phyloP scores from a whole-genome alignment of 2,888 invertebrate species.

The Pyrocoelia pectoralis region DNA sequence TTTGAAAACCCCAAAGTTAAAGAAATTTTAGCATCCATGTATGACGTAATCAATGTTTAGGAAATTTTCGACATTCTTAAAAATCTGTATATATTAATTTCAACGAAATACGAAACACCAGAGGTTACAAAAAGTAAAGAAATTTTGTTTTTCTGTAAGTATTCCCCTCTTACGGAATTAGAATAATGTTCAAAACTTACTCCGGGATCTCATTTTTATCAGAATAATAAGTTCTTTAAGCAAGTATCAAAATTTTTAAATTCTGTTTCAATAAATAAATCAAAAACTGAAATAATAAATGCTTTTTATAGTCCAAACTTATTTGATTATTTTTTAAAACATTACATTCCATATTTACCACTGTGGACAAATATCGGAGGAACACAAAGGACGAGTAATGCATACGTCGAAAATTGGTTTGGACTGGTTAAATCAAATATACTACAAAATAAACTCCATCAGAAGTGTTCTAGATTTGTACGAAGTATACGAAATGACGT shows the following conservation, averaged over 20 bases:
- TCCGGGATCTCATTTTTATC: no score
- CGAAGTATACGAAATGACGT: background rate
- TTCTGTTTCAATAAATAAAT: no score
- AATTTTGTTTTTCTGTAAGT: no score
- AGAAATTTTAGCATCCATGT: background rate
- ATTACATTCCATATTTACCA: conserved; percentile 6
- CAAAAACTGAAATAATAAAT: no score
- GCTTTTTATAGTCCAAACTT: background rate
- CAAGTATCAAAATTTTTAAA: no score
- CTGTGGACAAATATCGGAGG: background rate
- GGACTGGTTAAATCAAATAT: background rate
- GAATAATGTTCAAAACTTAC: no score
- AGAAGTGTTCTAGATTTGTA: conserved; percentile 1
- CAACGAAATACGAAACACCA: no score
- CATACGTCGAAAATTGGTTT: conserved; percentile 4
- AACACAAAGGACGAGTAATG: background rate
- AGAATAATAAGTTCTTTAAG: no score
- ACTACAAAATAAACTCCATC: background rate
- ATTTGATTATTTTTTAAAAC: background rate
- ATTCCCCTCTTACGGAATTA: no score
- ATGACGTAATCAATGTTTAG: background rate
- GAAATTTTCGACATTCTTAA: background rate
- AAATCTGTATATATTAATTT: background rate
- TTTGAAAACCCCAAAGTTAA: background rate
- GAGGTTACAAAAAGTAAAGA: no score